Evolutionary conservation across 2,888 invertebrate species (phyloP).

Genomic region (Dasypolia templi): DNA sequence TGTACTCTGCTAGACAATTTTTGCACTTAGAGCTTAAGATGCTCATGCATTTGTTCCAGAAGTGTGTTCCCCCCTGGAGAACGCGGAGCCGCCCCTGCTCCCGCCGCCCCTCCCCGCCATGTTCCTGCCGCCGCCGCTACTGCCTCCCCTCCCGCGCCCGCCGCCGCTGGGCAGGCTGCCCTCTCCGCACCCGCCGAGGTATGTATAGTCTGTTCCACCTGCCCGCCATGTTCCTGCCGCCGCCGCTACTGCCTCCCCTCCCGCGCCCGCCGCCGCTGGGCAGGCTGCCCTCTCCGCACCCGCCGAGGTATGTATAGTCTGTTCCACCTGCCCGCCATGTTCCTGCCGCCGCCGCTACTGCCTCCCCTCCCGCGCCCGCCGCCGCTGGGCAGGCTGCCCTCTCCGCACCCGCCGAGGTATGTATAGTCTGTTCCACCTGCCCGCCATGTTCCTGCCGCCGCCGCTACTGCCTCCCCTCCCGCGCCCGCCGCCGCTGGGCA

Average conservation of each 20-base stretch:
- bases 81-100: constrained; percentile 70
- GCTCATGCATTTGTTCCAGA: constrained; percentile 76
- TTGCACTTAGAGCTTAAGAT: not conserved
- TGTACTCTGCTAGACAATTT: not conserved
- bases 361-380: too few species aligned
- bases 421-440: too few species aligned
- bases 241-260: constrained; percentile 79
- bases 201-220: not conserved
- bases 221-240: not conserved
- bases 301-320: too few species aligned
- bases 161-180: constrained; percentile 63
- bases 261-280: constrained; percentile 90
- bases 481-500: too few species aligned
- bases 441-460: too few species aligned
- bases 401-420: too few species aligned
- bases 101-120: constrained; percentile 83
- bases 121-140: constrained; percentile 88
- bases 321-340: constrained; percentile 71
- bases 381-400: too few species aligned
- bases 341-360: constrained; percentile 89
- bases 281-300: too few species aligned
- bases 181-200: constrained; percentile 85
- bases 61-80: constrained; percentile 89
- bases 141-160: constrained; percentile 79
- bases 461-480: too few species aligned